Conservation (phyloP, 2,888 invertebrate species). For the Drosophila neotestacea region DNA sequence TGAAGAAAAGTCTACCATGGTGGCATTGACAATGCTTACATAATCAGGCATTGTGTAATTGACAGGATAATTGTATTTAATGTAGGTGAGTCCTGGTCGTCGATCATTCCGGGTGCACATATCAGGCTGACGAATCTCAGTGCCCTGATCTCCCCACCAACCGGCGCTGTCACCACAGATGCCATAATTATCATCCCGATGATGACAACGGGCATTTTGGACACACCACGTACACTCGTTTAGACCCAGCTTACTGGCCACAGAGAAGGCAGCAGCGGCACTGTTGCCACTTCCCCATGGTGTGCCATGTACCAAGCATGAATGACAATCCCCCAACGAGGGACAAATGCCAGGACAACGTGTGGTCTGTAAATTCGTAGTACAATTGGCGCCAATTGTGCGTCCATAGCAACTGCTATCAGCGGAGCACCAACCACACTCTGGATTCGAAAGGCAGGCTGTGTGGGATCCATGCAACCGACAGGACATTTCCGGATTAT, state of each 20-base stretch:
- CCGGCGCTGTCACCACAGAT: slow-evolving; percentile 94
- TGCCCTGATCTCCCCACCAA: slow-evolving; percentile 96
- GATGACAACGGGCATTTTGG: slow-evolving; percentile 95
- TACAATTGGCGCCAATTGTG: slow-evolving; percentile 94
- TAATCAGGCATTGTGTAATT: slow-evolving; percentile 95
- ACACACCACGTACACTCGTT: slow-evolving; percentile 97
- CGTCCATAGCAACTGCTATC: slow-evolving; percentile 93
- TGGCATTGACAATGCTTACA: slow-evolving; percentile 94
- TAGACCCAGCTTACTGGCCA: slow-evolving; percentile 91
- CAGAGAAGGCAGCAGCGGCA: slow-evolving; percentile 85
- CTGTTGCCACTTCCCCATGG: slow-evolving; percentile 71
- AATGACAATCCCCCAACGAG: slow-evolving; percentile 94
- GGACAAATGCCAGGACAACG: slow-evolving; percentile 96
- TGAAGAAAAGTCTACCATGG: slow-evolving; percentile 92
- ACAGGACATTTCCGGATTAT: slow-evolving; percentile 92
- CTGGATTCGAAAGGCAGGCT: slow-evolving; percentile 95
- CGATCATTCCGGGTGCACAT: slow-evolving; percentile 92
- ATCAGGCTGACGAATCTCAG: slow-evolving; percentile 90
- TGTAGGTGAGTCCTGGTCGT: slow-evolving; percentile 94
- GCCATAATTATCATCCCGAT: slow-evolving; percentile 91
- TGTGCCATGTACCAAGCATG: slow-evolving; percentile 92
- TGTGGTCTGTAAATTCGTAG: slow-evolving; percentile 94
- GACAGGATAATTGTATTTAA: slow-evolving; percentile 94
- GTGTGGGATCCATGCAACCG: slow-evolving; percentile 90
- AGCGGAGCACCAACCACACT: slow-evolving; percentile 97